phyloP scores from a whole-genome alignment of 2,113 vertebrate species.

The Pagrus major region DNA sequence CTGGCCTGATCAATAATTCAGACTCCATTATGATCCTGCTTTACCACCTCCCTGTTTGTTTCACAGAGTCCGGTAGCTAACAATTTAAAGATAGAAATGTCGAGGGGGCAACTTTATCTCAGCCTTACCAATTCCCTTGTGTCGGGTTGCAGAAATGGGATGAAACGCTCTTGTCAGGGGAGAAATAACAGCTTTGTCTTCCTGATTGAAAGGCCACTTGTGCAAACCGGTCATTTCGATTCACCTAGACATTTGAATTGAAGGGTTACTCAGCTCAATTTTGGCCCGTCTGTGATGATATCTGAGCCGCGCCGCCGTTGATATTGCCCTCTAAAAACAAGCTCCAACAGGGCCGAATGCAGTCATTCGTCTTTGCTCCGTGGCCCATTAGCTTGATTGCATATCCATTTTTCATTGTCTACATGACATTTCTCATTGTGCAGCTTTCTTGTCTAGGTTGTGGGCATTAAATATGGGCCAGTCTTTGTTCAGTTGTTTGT shows the following conservation, averaged over 20 bases:
- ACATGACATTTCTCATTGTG: constrained; percentile 38
- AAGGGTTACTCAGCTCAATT: background rate
- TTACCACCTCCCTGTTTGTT: constrained; percentile 60
- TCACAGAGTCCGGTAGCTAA: constrained; percentile 29
- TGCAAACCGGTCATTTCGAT: constrained; percentile 6
- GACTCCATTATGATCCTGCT: constrained; percentile 53
- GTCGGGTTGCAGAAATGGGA: background rate
- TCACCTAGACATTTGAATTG: background rate
- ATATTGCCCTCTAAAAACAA: constrained; percentile 18
- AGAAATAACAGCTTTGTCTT: background rate
- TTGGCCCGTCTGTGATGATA: background rate
- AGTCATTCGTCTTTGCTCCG: constrained; percentile 19
- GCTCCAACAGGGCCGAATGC: constrained; percentile 9
- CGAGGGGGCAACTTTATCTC: constrained; percentile 20
- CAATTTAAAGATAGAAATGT: constrained; percentile 15
- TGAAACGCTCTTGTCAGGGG: background rate
- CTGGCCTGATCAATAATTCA: constrained; percentile 75
- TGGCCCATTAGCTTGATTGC: constrained; percentile 61
- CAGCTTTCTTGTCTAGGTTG: constrained; percentile 8
- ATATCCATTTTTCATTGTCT: constrained; percentile 59
- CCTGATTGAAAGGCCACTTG: background rate
- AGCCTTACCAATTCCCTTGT: background rate
- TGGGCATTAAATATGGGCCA: background rate
- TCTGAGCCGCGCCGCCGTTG: constrained; percentile 5
- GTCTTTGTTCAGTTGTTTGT: background rate